Evolutionary conservation across 2,888 invertebrate species (phyloP), one percentile per base, ranked within the genome.

Genomic region (Mellilla xanthometata): DNA sequence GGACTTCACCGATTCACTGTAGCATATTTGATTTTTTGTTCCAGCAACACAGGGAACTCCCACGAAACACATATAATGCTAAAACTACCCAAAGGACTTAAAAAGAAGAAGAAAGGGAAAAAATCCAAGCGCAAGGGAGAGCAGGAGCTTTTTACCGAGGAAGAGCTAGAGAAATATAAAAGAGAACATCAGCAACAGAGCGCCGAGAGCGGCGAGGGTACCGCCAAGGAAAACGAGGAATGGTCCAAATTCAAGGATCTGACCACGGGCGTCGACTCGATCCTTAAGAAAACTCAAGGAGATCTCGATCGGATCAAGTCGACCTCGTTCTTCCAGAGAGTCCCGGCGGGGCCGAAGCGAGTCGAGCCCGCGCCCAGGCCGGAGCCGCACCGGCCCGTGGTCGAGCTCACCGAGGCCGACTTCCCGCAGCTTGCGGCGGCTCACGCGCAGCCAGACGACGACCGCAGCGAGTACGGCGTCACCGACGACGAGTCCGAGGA

Each of bases 91-190:
- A 96, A 96, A 92, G 95, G 95, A 76, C 93, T 97, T 90, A 96
- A 97, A 91, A 95, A 95, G 92, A 96, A 96, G 93, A 97, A 97
- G 93, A 96, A 97, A 91, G 95, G 95, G 81, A 95, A 95, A 92
- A 96, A 96, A 91, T 96, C 96, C 60, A 96, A 96, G 89, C 94
- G 94, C 61, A 95, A 94, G 77, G 95, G 93, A 58, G 95, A 96
- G 75, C 95, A 96, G 76, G 96, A 97, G 82, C 93, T 97, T 81
- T 97, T 97, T 79, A 96, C 96, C 68, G 95, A 95, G 72, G 96
- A 95, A 81, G 96, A 97, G 84, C 91, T 97, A 84, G 95, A 96
- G 72, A 94, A 95, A 72, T 97, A 96, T 76, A 93, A 95, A 64
- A 92, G 91, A 70, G 95, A 95, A 72, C 94, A 95, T 76, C 94